A percentile compares a stretch with the other conserved stretches of the same genome.
Conservation (phyloP, 2,113 vertebrate genomes). For the Scortum barcoo region DNA sequence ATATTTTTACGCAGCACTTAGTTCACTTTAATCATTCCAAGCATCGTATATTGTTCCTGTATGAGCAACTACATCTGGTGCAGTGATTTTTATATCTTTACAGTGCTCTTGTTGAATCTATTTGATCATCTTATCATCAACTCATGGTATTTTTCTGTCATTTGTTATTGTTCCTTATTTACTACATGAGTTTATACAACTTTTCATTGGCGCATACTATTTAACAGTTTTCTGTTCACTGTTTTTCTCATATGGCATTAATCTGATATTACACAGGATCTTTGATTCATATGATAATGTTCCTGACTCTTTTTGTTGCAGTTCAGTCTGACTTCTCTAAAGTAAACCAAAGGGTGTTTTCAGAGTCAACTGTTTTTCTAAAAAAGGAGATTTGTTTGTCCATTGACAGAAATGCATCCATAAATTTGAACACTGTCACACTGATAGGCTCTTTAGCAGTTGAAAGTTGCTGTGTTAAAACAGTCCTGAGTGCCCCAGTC, state of each 20-base stretch:
- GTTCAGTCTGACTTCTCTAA: background rate
- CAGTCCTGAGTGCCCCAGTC: no score
- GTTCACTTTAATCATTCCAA: constrained; percentile 8
- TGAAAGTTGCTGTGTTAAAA: no score
- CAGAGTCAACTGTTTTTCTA: background rate
- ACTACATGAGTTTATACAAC: background rate
- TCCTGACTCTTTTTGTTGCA: no score
- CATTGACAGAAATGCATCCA: background rate
- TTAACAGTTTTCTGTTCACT: background rate
- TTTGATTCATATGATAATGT: background rate
- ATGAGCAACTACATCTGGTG: background rate
- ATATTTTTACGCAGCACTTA: constrained; percentile 2
- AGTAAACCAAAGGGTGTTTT: background rate
- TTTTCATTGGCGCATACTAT: background rate
- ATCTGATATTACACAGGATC: background rate
- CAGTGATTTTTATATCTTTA: background rate
- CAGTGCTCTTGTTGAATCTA: background rate
- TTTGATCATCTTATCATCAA: background rate
- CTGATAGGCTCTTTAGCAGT: no score
- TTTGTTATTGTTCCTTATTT: background rate
- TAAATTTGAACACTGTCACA: background rate
- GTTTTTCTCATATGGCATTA: background rate
- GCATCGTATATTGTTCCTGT: background rate
- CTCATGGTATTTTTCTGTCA: background rate
- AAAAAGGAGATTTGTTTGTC: background rate